phyloP scores from a whole-genome alignment of 1,140 invertebrate genomes.

The Harpegnathos saltator region DNA sequence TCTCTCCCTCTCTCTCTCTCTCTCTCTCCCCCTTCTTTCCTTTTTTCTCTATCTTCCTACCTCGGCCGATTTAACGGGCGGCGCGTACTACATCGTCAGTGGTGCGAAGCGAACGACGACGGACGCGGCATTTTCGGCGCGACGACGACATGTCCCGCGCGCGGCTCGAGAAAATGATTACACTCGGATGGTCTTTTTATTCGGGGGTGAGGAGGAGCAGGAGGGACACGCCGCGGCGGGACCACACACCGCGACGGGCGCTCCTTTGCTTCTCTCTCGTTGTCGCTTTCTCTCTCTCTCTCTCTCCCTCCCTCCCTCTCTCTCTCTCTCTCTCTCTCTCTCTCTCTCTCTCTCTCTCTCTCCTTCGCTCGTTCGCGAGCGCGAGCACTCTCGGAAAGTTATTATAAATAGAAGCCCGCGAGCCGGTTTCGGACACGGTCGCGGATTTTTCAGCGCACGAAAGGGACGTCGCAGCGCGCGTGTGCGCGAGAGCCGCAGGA shows the following conservation, averaged over 20 bases:
- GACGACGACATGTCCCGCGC: constrained; percentile 46
- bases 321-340: no score
- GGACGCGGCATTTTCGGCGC: constrained; percentile 49
- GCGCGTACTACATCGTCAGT: constrained; percentile 1
- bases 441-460: constrained; percentile 36
- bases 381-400: constrained; percentile 37
- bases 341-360: no score
- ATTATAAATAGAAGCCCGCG: constrained; percentile 55
- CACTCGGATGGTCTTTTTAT: constrained; percentile 63
- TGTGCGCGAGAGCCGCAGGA: not conserved
- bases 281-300: no score
- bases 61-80: no score
- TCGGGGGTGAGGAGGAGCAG: no score
- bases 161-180: constrained; percentile 17
- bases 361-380: not conserved
- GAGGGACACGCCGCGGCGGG: constrained; percentile 17
- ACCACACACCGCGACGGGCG: constrained; percentile 61
- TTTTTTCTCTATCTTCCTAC: no score
- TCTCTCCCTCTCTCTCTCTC: no score
- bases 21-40: no score
- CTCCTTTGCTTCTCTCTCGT: not conserved
- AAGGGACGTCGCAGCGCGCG: not conserved
- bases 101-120: constrained; percentile 26
- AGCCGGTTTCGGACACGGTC: constrained; percentile 17
- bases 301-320: not conserved